Conservation (phyloP, 1,140 invertebrate species). For the Proctacanthus coquilletti region DNA sequence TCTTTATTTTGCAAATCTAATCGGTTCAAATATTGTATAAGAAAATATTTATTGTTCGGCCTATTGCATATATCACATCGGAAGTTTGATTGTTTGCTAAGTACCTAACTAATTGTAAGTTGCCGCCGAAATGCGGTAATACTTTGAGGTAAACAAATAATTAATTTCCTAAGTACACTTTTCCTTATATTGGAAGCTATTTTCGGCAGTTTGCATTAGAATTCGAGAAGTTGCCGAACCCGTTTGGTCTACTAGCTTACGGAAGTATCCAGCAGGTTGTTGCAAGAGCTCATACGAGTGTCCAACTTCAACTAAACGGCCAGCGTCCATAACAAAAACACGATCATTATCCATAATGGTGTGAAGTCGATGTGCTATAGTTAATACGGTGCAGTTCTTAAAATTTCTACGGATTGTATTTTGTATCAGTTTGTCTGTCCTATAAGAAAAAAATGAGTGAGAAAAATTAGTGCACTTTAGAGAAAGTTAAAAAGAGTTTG, state of each 20-base stretch:
- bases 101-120: too few relatives aligned
- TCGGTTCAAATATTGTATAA: too few relatives aligned
- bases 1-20: too few relatives aligned
- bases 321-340: conserved; percentile 54
- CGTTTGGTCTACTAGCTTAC: conserved; percentile 38
- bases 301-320: conserved; percentile 51
- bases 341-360: conserved; percentile 68
- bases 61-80: too few relatives aligned
- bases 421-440: conserved; percentile 51
- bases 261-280: conserved; percentile 33
- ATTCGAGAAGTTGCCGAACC: conserved; percentile 28
- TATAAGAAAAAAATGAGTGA: conserved; percentile 24
- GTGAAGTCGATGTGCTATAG: conserved; percentile 67
- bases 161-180: too few relatives aligned
- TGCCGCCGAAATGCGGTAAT: too few relatives aligned
- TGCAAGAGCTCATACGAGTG: conserved; percentile 46
- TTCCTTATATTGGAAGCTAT: conserved; percentile 15
- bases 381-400: conserved; percentile 56
- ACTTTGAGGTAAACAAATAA: too few relatives aligned
- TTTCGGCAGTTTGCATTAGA: conserved; percentile 27
- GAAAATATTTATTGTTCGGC: too few relatives aligned
- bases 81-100: too few relatives aligned
- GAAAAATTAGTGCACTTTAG: not conserved
- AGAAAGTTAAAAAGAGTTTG: not conserved
- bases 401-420: conserved; percentile 54